phyloP scores from a whole-genome alignment of 2,888 invertebrate species.

The Stegana nigrithorax region DNA sequence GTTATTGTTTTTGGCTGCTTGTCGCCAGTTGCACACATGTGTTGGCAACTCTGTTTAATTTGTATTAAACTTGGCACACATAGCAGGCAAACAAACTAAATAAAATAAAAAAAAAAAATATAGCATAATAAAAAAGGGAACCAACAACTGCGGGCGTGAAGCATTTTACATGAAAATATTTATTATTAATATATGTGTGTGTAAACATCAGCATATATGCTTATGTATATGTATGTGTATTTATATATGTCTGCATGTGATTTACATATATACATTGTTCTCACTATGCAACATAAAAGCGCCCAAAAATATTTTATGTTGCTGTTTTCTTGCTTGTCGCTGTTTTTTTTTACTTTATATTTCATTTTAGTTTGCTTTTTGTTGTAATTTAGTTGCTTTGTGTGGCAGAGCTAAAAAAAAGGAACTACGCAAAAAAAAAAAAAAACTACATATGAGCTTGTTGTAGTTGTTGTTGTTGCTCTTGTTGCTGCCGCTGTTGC shows the following conservation, averaged over 20 bases:
- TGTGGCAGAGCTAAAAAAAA: not conserved
- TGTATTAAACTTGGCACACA: too few species aligned
- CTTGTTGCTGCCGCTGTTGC: not conserved
- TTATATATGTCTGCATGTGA: not conserved
- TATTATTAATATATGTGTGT: not conserved
- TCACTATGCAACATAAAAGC: too few species aligned
- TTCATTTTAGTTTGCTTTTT: too few species aligned
- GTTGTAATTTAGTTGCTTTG: not conserved
- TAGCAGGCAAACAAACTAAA: too few species aligned
- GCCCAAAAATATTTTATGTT: too few species aligned
- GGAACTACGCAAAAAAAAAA: not conserved
- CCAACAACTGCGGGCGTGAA: not conserved
- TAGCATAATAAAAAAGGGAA: not conserved
- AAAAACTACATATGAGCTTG: not conserved
- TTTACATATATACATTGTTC: too few species aligned
- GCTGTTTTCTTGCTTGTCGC: too few species aligned
- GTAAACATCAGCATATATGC: not conserved
- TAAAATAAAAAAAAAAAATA: too few species aligned
- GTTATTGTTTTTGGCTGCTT: too few species aligned
- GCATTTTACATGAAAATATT: not conserved
- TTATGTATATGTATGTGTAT: not conserved
- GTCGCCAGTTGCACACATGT: too few species aligned
- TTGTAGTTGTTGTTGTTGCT: not conserved
- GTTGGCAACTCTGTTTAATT: too few species aligned
- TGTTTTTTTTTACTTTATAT: too few species aligned